A percentile compares a stretch with the other conserved stretches of the same genome.
Evolutionary conservation across 2,113 vertebrate species (phyloP).

Genomic region (Malurus cyaneus): DNA sequence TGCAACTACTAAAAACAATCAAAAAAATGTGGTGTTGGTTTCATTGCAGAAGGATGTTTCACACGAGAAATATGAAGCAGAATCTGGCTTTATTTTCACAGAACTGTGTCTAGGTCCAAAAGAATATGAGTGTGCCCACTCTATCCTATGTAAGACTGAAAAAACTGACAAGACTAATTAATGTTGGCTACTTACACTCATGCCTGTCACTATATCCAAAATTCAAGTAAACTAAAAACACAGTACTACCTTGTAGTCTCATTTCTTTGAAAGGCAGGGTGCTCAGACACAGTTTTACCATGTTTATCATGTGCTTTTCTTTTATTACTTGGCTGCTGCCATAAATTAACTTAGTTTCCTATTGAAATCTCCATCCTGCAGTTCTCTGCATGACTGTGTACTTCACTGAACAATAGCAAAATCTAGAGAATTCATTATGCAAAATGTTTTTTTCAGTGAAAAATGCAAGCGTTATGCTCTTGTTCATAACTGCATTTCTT

Average conservation of each 20-base stretch:
- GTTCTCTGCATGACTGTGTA: slow-evolving; percentile 23
- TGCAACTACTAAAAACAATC: slow-evolving; percentile 6
- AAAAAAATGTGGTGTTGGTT: slow-evolving; percentile 43
- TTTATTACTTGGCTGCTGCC: neutral
- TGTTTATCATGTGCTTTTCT: neutral
- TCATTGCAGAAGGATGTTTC: neutral
- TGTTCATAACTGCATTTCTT: neutral
- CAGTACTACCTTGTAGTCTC: neutral
- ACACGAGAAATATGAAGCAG: neutral
- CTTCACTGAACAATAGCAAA: slow-evolving; percentile 34
- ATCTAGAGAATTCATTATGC: slow-evolving; percentile 23
- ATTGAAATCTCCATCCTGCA: neutral
- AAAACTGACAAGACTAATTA: neutral
- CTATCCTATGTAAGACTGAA: neutral
- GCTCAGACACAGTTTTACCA: neutral
- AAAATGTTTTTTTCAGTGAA: slow-evolving; percentile 4
- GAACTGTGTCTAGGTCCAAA: neutral
- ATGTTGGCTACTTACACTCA: neutral
- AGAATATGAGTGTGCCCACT: neutral
- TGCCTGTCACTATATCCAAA: neutral
- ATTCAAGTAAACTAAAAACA: neutral
- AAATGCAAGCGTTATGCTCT: neutral
- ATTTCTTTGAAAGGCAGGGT: neutral
- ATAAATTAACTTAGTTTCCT: slow-evolving; percentile 34
- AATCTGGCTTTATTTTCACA: neutral